Evolutionary conservation across 1,140 invertebrate species (phyloP).

Genomic region (Drosophila bocki): DNA sequence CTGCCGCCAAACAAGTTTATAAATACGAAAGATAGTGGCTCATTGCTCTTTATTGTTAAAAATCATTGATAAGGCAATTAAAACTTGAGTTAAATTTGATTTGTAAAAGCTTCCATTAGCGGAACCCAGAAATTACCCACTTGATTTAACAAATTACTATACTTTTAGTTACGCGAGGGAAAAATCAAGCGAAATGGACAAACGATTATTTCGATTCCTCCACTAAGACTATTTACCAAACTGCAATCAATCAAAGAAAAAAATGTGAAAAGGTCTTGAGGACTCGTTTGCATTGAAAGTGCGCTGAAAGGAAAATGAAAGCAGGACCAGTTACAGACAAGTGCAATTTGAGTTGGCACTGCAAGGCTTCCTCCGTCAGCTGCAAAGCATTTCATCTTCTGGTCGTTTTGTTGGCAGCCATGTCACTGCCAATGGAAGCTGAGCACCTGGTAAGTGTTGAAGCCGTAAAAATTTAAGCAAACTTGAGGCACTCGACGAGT

Average conservation of each 20-base stretch:
- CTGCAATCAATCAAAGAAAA: constrained; percentile 9
- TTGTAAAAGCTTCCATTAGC: background rate
- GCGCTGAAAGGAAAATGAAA: constrained; percentile 1
- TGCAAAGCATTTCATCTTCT: constrained; percentile 3
- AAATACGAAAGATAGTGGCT: background rate
- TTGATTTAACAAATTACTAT: background rate
- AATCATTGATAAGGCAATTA: background rate
- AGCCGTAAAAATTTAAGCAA: constrained; percentile 46
- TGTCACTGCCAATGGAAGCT: constrained; percentile 41
- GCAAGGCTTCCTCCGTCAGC: constrained; percentile 9
- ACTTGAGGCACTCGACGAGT: constrained; percentile 11
- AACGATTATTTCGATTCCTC: constrained; percentile 6
- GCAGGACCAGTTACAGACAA: constrained; percentile 15
- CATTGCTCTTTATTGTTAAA: background rate
- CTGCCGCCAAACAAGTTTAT: background rate
- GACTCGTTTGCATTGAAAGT: constrained; percentile 29
- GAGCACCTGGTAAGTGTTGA: constrained; percentile 56
- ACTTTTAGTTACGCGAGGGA: too few relatives aligned
- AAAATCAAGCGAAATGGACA: background rate
- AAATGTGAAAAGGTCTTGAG: background rate
- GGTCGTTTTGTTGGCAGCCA: constrained; percentile 34
- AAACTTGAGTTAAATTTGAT: background rate
- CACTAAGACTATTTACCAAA: constrained; percentile 3
- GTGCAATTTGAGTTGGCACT: constrained; percentile 46
- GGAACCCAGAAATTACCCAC: background rate